Evolutionary conservation across 2,888 invertebrate species (phyloP), one percentile per base, ranked within the genome.

Genomic region (Ichneumoninae sp.): DNA sequence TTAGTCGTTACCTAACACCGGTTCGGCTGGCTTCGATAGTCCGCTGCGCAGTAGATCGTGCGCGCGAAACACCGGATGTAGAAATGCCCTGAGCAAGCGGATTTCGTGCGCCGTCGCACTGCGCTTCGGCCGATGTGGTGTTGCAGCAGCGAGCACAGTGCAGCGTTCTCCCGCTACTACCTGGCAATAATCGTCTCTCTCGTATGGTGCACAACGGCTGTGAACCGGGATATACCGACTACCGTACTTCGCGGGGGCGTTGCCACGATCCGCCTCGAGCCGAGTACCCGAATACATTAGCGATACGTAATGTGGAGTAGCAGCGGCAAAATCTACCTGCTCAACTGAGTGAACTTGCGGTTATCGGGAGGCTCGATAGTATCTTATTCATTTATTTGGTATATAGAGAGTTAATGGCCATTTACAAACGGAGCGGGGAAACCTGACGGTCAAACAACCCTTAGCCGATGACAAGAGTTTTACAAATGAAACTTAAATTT

Each of bases 31-130:
- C 71, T 71, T 71, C 76, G 54, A 71, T 66, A 19, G 65, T 44
- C 22, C 70, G 44, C 40, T 50, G 19, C 26, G 33, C 52, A 16
- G 40, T 19, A 1, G 33, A 19, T 66, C 33, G 33, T 30, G 69
- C 81, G 88, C 86, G 88, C 89, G 79, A 78, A 85, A 89, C 88
- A 89, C 90, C 89, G 90, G 89, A 90, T 87, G 88, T 78, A 87
- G 86, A 88, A 89, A 89, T 88, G 83, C 83, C 86, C 88, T 87
- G 89, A 89, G 89, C 87, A 87, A 88, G 88, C 88, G 86, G 78
- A 85, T 89, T 81, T 86, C 76, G 54, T 68, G 40, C 75, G 65
- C 52, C 57, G 63, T 52, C 40, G 68, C 47, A 68, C 76, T 66
- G 80, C 65, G 52, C 52, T 54, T 40, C 63, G 33, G 13, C n/a